These are phyloP conservation scores for Pseudorasbora parva DNA, from an alignment of 2,113 vertebrate genomes.

Conservation along the genomic window DNA sequence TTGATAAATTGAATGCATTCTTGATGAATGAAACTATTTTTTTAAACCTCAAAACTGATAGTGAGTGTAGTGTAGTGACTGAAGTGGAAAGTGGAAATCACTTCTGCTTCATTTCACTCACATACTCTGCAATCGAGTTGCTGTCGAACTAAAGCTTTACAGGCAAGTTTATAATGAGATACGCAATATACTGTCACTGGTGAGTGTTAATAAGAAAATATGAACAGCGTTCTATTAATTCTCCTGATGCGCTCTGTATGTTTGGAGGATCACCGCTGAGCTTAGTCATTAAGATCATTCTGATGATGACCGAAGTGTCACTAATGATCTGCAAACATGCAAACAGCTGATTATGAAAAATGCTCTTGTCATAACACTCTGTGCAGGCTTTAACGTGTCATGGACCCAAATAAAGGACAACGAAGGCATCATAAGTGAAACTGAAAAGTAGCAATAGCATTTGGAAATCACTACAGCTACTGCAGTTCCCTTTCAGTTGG, in stretches of 20 bases:
- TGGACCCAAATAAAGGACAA: neutral
- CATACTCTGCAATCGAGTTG: neutral
- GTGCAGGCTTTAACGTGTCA: neutral
- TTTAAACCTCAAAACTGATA: too few relatives aligned
- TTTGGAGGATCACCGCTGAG: constrained; percentile 11
- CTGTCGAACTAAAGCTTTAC: constrained; percentile 14
- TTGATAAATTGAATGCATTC: too few relatives aligned
- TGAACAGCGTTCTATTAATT: constrained; percentile 14
- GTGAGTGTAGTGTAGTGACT: neutral
- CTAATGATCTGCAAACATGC: constrained; percentile 4
- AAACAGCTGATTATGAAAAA: constrained; percentile 36
- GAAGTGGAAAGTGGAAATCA: neutral
- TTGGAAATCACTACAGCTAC: neutral
- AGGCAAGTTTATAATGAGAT: neutral
- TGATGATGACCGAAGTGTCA: constrained; percentile 1
- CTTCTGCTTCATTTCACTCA: neutral
- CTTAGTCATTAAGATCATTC: constrained; percentile 10
- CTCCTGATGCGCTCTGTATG: neutral
- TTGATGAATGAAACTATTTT: too few relatives aligned
- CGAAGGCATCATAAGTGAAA: neutral
- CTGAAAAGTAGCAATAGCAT: neutral
- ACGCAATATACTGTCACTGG: neutral
- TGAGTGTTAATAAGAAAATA: constrained; percentile 3
- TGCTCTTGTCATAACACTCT: constrained; percentile 28
- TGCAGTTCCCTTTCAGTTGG: too few relatives aligned